Evolutionary conservation across 2,797 vertebrate species (phyloP).

Genomic region (Clarias fuscus): DNA sequence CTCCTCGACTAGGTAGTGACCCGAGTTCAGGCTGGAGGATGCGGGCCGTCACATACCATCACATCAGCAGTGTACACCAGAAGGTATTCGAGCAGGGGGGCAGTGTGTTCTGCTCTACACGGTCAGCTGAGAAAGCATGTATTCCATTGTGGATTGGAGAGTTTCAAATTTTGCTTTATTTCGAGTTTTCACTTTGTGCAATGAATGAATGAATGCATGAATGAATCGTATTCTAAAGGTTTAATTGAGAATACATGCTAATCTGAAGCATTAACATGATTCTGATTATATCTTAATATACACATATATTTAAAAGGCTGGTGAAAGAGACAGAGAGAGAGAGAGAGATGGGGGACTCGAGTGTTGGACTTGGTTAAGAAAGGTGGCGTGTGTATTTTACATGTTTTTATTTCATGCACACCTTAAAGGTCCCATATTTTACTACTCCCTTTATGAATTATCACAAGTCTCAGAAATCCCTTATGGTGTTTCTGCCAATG

Average conservation of each 20-base stretch:
- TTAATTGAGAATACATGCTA: not conserved
- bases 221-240: not conserved
- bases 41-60: constrained; percentile 52
- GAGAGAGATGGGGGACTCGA: not conserved
- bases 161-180: not conserved
- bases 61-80: constrained; percentile 49
- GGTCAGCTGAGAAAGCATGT: not conserved
- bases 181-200: too few species aligned
- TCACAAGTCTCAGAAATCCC: too few species aligned
- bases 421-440: too few species aligned
- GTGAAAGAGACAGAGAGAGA: not conserved
- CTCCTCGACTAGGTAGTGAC: constrained; percentile 53
- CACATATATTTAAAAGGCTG: not conserved
- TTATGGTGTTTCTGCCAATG: too few species aligned
- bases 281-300: not conserved
- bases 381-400: too few species aligned
- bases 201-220: not conserved
- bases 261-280: not conserved
- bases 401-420: too few species aligned
- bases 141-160: not conserved
- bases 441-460: too few species aligned
- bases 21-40: constrained; percentile 43
- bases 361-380: too few species aligned
- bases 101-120: not conserved
- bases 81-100: constrained; percentile 51